Conservation (phyloP, 2,113 vertebrate genomes). For the Pachypanchax playfairii region DNA sequence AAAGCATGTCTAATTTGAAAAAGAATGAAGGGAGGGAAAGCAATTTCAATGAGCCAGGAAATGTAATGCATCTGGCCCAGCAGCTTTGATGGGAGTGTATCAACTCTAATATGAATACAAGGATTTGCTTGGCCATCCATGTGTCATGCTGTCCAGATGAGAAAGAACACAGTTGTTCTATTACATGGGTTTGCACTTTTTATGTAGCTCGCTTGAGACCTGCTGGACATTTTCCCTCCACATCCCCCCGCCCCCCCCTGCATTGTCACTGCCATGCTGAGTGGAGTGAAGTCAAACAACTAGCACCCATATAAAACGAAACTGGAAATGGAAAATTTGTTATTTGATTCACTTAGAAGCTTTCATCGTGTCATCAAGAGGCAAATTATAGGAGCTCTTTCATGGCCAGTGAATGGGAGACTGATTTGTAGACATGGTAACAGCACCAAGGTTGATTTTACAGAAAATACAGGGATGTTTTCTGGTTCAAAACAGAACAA, state of each 20-base stretch:
- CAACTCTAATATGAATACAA: slow-evolving; percentile 70
- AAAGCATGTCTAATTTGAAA: slow-evolving; percentile 77
- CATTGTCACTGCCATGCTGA: slow-evolving; percentile 33
- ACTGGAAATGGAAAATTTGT: slow-evolving; percentile 46
- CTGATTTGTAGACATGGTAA: slow-evolving; percentile 43
- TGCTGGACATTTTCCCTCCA: slow-evolving; percentile 34
- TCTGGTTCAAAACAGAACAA: slow-evolving; percentile 20
- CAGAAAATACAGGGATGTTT: slow-evolving; percentile 19
- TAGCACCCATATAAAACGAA: slow-evolving; percentile 43
- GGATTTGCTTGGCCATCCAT: slow-evolving; percentile 72
- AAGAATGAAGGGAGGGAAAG: slow-evolving; percentile 41
- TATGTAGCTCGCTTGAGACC: slow-evolving; percentile 67
- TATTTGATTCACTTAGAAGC: slow-evolving; percentile 49
- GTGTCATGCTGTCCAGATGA: slow-evolving; percentile 62
- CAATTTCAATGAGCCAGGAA: slow-evolving; percentile 78
- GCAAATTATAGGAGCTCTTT: slow-evolving; percentile 42
- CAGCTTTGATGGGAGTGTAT: slow-evolving; percentile 73
- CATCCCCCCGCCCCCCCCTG: slow-evolving; percentile 1
- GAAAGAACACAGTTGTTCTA: slow-evolving; percentile 63
- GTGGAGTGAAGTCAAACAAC: slow-evolving; percentile 54
- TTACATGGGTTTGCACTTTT: slow-evolving; percentile 72
- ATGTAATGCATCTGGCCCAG: slow-evolving; percentile 76
- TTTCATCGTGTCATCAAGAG: slow-evolving; percentile 36
- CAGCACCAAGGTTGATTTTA: slow-evolving; percentile 21
- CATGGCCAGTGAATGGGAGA: slow-evolving; percentile 32